Conservation (phyloP, 2,888 invertebrate species). For the Ochropleura leucogaster region DNA sequence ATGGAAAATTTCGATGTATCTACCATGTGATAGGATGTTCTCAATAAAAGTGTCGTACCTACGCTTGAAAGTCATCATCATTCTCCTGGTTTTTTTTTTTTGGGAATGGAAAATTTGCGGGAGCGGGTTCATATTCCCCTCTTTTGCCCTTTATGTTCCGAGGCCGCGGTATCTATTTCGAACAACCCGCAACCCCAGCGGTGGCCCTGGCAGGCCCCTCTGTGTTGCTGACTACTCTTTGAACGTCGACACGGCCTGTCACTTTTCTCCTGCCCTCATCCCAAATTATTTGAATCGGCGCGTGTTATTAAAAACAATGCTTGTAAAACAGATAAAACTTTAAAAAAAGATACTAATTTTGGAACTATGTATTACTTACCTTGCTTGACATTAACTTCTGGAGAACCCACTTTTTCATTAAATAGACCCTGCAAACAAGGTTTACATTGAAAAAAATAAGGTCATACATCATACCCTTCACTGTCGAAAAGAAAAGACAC, state of each 20-base stretch:
- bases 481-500: not conserved
- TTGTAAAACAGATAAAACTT: not conserved
- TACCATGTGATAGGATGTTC: not conserved
- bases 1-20: not conserved
- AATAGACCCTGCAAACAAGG: slow-evolving; percentile 41
- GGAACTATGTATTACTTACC: slow-evolving; percentile 36
- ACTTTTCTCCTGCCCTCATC: too few relatives aligned
- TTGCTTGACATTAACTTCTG: slow-evolving; percentile 28
- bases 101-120: too few relatives aligned
- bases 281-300: too few relatives aligned
- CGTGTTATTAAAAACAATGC: not conserved
- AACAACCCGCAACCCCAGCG: too few relatives aligned
- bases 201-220: too few relatives aligned
- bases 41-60: not conserved
- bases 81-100: too few relatives aligned
- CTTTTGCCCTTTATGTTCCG: too few relatives aligned
- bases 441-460: not conserved
- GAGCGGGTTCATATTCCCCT: too few relatives aligned
- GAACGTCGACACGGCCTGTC: too few relatives aligned
- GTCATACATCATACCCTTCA: not conserved
- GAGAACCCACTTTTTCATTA: slow-evolving; percentile 18
- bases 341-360: not conserved
- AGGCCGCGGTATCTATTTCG: too few relatives aligned
- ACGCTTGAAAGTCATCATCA: not conserved
- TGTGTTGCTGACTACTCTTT: too few relatives aligned